Percentiles rank a stretch among this genome's conserved stretches.
These are phyloP conservation scores for Lomographa bimaculata DNA, from an alignment of 2,888 invertebrate genomes.

Conservation along the genomic window DNA sequence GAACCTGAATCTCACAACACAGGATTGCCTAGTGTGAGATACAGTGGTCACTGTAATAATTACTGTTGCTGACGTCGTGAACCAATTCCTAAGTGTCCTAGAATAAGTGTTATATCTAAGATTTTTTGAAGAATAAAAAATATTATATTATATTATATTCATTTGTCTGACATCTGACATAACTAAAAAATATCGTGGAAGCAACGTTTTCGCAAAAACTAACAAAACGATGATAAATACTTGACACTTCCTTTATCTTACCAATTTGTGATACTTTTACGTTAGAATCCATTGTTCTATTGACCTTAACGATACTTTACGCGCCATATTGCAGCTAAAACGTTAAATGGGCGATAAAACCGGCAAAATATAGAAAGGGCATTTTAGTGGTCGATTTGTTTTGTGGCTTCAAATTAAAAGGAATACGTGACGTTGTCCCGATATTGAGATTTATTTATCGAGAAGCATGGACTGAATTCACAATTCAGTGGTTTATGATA, in stretches of 20 bases:
- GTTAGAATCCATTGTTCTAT: conserved; percentile 15
- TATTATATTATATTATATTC: no score
- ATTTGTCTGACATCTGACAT: no score
- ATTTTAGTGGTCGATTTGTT: conserved; percentile 10
- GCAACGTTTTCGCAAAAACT: background rate
- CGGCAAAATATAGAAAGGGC: conserved; percentile 8
- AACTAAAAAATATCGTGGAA: no score
- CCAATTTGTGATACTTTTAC: conserved; percentile 5
- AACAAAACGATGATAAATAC: conserved; percentile 20
- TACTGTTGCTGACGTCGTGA: no score
- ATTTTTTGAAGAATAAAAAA: no score
- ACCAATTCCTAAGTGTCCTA: no score
- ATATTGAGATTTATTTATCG: background rate
- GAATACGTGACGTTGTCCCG: background rate
- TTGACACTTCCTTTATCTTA: conserved; percentile 1
- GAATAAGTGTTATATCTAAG: no score
- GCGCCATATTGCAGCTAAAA: conserved; percentile 5
- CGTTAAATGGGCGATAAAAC: conserved; percentile 20
- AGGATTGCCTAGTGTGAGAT: no score
- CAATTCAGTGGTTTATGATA: background rate
- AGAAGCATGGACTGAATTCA: conserved; percentile 1
- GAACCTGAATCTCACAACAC: no score
- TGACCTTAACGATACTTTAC: conserved; percentile 16
- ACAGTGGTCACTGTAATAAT: no score
- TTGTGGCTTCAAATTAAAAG: conserved; percentile 1